Conservation (phyloP, 2,888 invertebrate species). For the Diplolepis rosae region DNA sequence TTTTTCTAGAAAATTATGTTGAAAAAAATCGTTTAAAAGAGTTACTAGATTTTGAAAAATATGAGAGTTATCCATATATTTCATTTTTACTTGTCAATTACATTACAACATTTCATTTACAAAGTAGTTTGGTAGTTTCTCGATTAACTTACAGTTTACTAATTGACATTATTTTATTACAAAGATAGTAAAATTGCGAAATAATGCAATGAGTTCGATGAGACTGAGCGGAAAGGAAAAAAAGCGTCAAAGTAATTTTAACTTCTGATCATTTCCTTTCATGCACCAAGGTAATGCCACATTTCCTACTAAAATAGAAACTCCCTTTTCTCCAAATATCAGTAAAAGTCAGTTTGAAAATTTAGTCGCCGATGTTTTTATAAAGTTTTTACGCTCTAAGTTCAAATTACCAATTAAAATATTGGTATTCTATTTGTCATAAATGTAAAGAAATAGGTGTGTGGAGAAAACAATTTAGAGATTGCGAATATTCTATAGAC, state of each 20-base stretch:
- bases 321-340: background rate
- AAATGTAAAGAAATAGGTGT: background rate
- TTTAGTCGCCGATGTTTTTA: background rate
- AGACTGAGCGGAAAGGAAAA: slow-evolving; percentile 30
- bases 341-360: slow-evolving; percentile 10
- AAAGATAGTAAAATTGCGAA: background rate
- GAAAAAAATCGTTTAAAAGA: background rate
- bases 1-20: background rate
- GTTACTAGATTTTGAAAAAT: background rate
- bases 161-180: slow-evolving; percentile 1
- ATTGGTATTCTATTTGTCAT: background rate
- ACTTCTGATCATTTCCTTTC: slow-evolving; percentile 10
- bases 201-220: slow-evolving; percentile 30
- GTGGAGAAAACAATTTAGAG: slow-evolving; percentile 13
- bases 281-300: background rate
- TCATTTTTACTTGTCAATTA: slow-evolving; percentile 12
- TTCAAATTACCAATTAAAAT: background rate
- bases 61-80: background rate
- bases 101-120: slow-evolving; percentile 12
- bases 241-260: slow-evolving; percentile 2
- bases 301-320: background rate
- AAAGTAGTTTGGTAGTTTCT: background rate
- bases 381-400: slow-evolving; percentile 16
- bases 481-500: slow-evolving; percentile 19
- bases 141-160: slow-evolving; percentile 1